Evolutionary conservation across 2,797 vertebrate species (phyloP).

Genomic region (Arrhamphus sclerolepis): DNA sequence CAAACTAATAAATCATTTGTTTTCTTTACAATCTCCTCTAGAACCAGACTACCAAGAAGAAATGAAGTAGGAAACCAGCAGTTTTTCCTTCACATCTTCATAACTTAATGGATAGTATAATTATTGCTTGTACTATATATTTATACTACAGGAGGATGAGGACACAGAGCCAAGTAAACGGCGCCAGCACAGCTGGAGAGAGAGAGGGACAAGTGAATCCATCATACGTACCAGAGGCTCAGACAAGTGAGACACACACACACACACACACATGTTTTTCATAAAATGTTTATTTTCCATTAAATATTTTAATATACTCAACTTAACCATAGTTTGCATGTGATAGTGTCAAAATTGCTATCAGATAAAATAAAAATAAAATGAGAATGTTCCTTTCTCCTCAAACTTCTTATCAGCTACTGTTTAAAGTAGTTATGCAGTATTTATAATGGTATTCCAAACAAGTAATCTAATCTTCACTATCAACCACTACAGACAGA

Average conservation of each 20-base stretch:
- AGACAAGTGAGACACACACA: slow-evolving; percentile 42
- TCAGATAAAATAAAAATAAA: too few relatives aligned
- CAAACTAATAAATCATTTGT: not conserved
- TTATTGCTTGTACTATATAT: not conserved
- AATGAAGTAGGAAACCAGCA: slow-evolving; percentile 58
- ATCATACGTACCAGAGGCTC: slow-evolving; percentile 54
- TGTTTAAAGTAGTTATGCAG: too few relatives aligned
- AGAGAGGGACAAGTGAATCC: slow-evolving; percentile 52
- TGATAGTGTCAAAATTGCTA: too few relatives aligned
- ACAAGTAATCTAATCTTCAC: too few relatives aligned
- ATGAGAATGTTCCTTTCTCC: too few relatives aligned
- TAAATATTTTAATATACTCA: too few relatives aligned
- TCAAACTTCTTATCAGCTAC: too few relatives aligned
- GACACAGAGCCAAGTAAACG: slow-evolving; percentile 53
- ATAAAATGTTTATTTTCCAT: not conserved
- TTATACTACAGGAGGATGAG: slow-evolving; percentile 57
- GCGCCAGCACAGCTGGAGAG: slow-evolving; percentile 1
- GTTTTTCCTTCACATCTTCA: not conserved
- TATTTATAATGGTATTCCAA: too few relatives aligned
- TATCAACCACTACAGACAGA: too few relatives aligned
- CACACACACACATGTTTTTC: not conserved
- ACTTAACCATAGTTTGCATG: too few relatives aligned
- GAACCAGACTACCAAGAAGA: slow-evolving; percentile 72
- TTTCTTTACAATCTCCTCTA: slow-evolving; percentile 41
- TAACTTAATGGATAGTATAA: not conserved